Evolutionary conservation across 2,888 invertebrate species (phyloP), one percentile per base, ranked within the genome.

Genomic region (Agrochola litura): DNA sequence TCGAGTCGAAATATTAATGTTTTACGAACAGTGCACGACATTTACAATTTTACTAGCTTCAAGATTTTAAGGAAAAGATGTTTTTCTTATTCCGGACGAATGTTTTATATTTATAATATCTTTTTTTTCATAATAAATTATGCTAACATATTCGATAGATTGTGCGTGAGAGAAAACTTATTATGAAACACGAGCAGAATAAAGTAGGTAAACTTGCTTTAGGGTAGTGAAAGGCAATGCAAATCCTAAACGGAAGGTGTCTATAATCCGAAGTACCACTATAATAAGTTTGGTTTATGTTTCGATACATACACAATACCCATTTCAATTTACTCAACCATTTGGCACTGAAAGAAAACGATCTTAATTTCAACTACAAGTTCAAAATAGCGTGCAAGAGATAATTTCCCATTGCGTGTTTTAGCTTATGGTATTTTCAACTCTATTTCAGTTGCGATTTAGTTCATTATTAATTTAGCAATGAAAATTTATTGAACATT

Each of bases 31-130:
- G 30, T 72, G 76, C 76, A 76, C 69, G 72, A 69, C 64, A 82
- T 83, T 69, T 72, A 73, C 65, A 68, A 52, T 68, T 74, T 77
- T 68, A 54, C 25, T 65, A 70, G 49, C 54, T 49, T 58, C 54
- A 82, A 86, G 64, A 72, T 73, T 76, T 66, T 68, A 60, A 63
- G 66, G 30, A 77, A 82, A 73, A 76, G 9, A 67, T 66, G 41
- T 58, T 77, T 68, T 54, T 77, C 61, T 70, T 83, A 61, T 67
- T 77, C 77, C 79, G 80, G 80, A 81, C 80, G 80, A 81, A 83
- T 83, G 22, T 43, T 79, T 70, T 52, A 81, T 60, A 71, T 61
- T 66, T 56, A 49, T 81, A 74, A 70, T 75, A 74, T 80, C 2
- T 58, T 52, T 80, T 12, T 66, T 74, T 58, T 54, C 37, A 69